Conservation (phyloP, 2,888 invertebrate species). For the Steromphala cineraria region DNA sequence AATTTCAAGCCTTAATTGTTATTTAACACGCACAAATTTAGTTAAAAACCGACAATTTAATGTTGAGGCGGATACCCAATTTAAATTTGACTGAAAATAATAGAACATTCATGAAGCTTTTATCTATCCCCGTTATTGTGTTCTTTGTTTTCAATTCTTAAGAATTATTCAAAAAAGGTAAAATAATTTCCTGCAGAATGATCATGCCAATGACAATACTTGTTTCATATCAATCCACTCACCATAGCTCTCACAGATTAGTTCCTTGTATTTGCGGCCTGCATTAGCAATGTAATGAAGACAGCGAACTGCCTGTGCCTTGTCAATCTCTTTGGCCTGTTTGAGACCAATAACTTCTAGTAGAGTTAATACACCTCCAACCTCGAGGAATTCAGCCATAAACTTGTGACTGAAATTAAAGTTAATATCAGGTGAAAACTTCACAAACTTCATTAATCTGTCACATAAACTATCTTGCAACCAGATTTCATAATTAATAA, state of each 20-base stretch:
- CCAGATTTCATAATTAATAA: too few relatives aligned
- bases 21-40: too few relatives aligned
- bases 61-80: too few relatives aligned
- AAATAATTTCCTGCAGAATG: too few relatives aligned
- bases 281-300: constrained; percentile 71
- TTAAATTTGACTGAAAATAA: too few relatives aligned
- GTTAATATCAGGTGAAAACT: background rate
- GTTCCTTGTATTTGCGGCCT: constrained; percentile 75
- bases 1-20: too few relatives aligned
- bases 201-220: background rate
- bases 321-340: constrained; percentile 74
- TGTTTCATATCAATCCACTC: background rate
- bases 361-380: constrained; percentile 74
- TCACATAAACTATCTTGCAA: too few relatives aligned
- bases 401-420: constrained; percentile 71
- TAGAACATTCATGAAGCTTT: too few relatives aligned
- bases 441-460: background rate
- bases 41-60: too few relatives aligned
- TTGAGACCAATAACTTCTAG: constrained; percentile 74
- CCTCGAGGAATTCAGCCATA: constrained; percentile 75
- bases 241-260: constrained; percentile 76
- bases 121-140: too few relatives aligned
- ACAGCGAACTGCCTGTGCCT: constrained; percentile 69
- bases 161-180: too few relatives aligned
- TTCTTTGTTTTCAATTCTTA: too few relatives aligned